Percentiles rank a stretch among this genome's conserved stretches.
phyloP scores from a whole-genome alignment of 2,113 vertebrate species.

The Myotis lucifugus region DNA sequence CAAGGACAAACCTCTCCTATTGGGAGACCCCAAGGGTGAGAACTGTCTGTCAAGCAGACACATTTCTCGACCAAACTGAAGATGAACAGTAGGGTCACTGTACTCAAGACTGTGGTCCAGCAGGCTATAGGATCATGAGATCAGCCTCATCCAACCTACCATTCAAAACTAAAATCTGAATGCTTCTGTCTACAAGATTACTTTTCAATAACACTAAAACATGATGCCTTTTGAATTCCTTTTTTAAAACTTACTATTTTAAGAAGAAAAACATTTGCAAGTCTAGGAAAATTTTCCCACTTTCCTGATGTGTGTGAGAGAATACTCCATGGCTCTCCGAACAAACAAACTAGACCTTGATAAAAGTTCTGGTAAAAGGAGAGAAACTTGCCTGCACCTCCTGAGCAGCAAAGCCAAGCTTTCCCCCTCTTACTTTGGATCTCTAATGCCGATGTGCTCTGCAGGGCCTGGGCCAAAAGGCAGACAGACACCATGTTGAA shows the following conservation, averaged over 20 bases:
- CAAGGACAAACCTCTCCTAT: background rate
- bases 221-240: background rate
- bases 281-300: background rate
- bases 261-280: constrained; percentile 6
- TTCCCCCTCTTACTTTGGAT: background rate
- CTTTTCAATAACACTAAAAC: background rate
- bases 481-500: background rate
- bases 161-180: background rate
- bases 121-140: fast-evolving
- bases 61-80: background rate
- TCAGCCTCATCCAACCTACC: background rate
- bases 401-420: background rate
- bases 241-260: background rate
- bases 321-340: background rate
- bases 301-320: background rate
- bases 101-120: background rate
- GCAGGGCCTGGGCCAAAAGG: background rate
- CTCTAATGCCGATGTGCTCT: background rate
- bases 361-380: background rate
- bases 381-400: background rate
- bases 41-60: background rate
- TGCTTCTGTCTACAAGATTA: background rate
- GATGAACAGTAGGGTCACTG: background rate
- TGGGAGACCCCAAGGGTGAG: background rate
- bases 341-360: background rate